Conservation (phyloP, 1,140 invertebrate genomes). For the Sarcophaga peregrina region DNA sequence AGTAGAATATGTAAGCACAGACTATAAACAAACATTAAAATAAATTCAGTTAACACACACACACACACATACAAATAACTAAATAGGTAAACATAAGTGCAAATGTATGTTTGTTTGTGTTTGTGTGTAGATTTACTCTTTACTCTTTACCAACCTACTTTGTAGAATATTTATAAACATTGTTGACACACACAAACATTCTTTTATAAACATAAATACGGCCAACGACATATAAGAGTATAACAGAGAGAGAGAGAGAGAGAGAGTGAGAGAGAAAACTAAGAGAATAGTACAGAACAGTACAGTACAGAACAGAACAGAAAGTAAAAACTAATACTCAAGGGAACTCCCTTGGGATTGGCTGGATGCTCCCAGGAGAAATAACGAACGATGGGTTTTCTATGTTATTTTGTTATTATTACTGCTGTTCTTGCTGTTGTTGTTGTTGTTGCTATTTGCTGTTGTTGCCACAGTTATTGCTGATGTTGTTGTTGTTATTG, state of each 20-base stretch:
- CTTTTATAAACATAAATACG: not conserved
- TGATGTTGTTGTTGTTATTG: slow-evolving; percentile 19
- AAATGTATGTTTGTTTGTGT: not conserved
- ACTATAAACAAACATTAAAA: no score
- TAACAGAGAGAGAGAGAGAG: not conserved
- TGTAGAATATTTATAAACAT: slow-evolving; percentile 1
- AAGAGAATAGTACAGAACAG: slow-evolving; percentile 35
- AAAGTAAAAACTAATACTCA: slow-evolving; percentile 47
- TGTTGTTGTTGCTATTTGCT: slow-evolving; percentile 45
- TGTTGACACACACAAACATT: not conserved
- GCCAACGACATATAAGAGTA: not conserved
- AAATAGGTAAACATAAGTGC: not conserved
- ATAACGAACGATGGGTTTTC: slow-evolving; percentile 66
- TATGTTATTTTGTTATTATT: slow-evolving; percentile 56
- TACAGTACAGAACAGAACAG: slow-evolving; percentile 18
- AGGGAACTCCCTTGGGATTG: slow-evolving; percentile 62
- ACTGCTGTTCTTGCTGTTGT: slow-evolving; percentile 43
- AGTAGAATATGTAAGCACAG: no score
- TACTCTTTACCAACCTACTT: slow-evolving; percentile 8
- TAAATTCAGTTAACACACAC: no score
- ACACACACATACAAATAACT: not conserved
- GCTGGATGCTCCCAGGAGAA: slow-evolving; percentile 62
- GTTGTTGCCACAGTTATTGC: slow-evolving; percentile 53
- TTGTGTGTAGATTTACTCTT: not conserved
- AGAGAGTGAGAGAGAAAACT: not conserved